A percentile compares a stretch with the other conserved stretches of the same genome.
Evolutionary conservation across 2,888 invertebrate genomes (phyloP).

Genomic region (Eucriotettix oculatus): DNA sequence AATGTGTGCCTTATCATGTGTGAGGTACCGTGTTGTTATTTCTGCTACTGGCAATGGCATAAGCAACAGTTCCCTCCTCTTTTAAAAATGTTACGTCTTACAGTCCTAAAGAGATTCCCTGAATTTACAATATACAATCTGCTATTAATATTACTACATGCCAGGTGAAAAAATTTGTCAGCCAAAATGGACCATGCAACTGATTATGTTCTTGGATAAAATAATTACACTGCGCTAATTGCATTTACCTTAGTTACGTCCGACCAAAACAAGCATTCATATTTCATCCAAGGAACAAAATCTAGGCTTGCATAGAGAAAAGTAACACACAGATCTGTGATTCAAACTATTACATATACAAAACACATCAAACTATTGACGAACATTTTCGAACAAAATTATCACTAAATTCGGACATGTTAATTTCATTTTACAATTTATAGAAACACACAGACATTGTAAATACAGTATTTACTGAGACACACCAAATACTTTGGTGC

Average conservation of each 20-base stretch:
- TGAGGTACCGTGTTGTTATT: constrained; percentile 7
- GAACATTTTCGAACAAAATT: no score
- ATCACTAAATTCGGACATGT: no score
- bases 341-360: no score
- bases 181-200: background rate
- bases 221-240: background rate
- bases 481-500: no score
- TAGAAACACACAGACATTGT: no score
- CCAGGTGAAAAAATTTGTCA: background rate
- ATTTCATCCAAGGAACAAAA: background rate
- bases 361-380: no score
- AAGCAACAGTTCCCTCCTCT: background rate
- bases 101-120: background rate
- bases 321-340: no score
- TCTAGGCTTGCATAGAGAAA: no score
- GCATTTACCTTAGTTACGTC: background rate
- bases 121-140: background rate
- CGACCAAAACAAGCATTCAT: background rate
- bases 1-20: background rate
- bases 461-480: no score
- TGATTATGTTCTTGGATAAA: background rate
- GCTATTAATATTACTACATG: background rate
- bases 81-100: background rate
- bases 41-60: constrained; percentile 1
- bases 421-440: no score